A percentile compares a stretch with the other conserved stretches of the same genome.
These are phyloP conservation scores for Conistra vaccinii DNA, from an alignment of 2,888 invertebrate genomes.

Conservation along the genomic window DNA sequence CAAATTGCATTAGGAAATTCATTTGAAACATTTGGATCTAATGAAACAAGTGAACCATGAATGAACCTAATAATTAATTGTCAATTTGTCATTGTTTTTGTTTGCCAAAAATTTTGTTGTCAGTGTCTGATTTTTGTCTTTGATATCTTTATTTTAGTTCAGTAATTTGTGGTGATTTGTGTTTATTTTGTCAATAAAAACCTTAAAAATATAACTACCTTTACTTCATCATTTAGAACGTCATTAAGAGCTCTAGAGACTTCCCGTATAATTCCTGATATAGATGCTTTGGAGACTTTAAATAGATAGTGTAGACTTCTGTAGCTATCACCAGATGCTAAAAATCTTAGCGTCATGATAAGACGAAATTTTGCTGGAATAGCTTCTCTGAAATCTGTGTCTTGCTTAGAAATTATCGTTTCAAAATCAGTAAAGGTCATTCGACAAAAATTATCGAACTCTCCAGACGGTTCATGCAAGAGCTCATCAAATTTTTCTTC, in stretches of 20 bases:
- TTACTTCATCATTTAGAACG: constrained; percentile 60
- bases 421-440: constrained; percentile 70
- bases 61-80: constrained; percentile 50
- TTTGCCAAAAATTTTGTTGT: constrained; percentile 48
- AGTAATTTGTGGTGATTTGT: constrained; percentile 33
- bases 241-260: constrained; percentile 60
- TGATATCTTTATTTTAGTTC: constrained; percentile 49
- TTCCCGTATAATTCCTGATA: constrained; percentile 64
- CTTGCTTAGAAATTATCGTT: constrained; percentile 68
- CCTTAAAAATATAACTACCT: constrained; percentile 55
- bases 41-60: constrained; percentile 54
- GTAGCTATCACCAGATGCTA: constrained; percentile 60
- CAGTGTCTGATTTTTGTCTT: constrained; percentile 51
- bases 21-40: constrained; percentile 50
- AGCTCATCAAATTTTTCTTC: constrained; percentile 66
- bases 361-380: constrained; percentile 59
- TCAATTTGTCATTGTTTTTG: constrained; percentile 50
- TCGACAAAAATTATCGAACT: constrained; percentile 67
- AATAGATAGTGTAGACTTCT: constrained; percentile 61
- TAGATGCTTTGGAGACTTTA: constrained; percentile 58
- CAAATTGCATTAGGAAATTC: constrained; percentile 49
- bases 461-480: constrained; percentile 66
- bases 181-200: constrained; percentile 33
- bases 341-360: constrained; percentile 63
- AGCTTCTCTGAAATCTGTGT: constrained; percentile 52